Evolutionary conservation across 2,888 invertebrate species (phyloP).

Genomic region (Gari tellinella): DNA sequence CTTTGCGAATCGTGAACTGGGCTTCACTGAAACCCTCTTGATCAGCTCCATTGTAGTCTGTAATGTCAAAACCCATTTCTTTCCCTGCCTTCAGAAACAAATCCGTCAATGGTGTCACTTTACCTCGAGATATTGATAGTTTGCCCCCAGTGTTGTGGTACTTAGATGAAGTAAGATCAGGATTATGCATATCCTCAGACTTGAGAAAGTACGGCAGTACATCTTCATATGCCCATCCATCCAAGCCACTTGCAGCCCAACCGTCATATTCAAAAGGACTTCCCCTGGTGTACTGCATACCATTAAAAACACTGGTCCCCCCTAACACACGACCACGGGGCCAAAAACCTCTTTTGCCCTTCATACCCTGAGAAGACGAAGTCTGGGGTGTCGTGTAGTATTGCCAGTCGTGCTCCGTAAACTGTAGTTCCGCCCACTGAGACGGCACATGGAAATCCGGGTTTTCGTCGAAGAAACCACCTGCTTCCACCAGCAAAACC

Average conservation of each 20-base stretch:
- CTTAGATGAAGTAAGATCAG: background rate
- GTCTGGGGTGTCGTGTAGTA: constrained; percentile 84
- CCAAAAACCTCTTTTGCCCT: constrained; percentile 12
- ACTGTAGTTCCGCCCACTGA: constrained; percentile 81
- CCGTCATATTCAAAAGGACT: constrained; percentile 7
- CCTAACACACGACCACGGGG: constrained; percentile 25
- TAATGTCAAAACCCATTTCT: constrained; percentile 25
- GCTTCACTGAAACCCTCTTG: constrained; percentile 6
- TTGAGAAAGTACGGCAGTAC: constrained; percentile 13
- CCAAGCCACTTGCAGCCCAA: constrained; percentile 1
- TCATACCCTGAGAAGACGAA: constrained; percentile 48
- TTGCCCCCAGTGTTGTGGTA: constrained; percentile 4
- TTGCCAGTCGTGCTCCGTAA: constrained; percentile 78
- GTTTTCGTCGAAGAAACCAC: constrained; percentile 82
- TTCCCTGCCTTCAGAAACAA: constrained; percentile 14
- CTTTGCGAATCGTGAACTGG: constrained; percentile 1
- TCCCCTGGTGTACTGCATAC: constrained; percentile 25
- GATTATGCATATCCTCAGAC: constrained; percentile 3
- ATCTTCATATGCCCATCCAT: constrained; percentile 8
- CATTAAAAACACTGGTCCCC: constrained; percentile 16
- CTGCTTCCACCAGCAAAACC: constrained; percentile 84
- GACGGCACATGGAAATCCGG: constrained; percentile 84
- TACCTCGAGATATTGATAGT: background rate
- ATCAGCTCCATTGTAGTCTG: constrained; percentile 33
- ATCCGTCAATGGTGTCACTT: constrained; percentile 4